Base-by-base conservation (phyloP, 1,140 invertebrate genomes). In the Nymphalis io region DNA sequence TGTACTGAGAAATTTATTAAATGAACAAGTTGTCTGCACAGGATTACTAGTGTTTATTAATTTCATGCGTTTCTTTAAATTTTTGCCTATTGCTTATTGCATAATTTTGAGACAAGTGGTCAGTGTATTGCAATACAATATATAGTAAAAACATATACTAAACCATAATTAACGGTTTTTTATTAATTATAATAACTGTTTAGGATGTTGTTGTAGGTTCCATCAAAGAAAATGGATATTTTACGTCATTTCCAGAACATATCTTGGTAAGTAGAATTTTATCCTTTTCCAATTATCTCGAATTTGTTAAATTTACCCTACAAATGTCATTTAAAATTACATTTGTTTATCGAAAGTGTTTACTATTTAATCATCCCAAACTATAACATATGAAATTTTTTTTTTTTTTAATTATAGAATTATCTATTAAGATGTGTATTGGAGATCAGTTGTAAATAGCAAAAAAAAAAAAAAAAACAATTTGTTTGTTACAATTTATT, bases 221-320 rank as follows among this genome's bases (percentile, higher is more conserved):
- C 27, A 18, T 68, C 59, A 55, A 39, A 16, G 55, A 64, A 62
- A 48, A 75, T 75, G 74, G 74, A 75, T 62, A 79, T 79, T 48
- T 63, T 79, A 39, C 76, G 76, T 18, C 76, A 79, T 60, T 79
- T 79, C 57, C 76, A 79, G 59, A 79, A 66, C 38, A 79, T 79
- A 61, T 65, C 75, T 33, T 73, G 73, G 73, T 78, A 68, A 76
- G 68, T 48, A 8, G 27, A 33, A 33, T 8, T 33, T 8, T 33
- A 33, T 33, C 27, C 27, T 33, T 33, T 33, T 57, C 12, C 23
- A 18, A 58, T 67, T 27, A 42, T 48, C 18, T 51, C 20, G 1
- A 60, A 16, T 5, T 18, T 48, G 15, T 18, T n/a, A 48, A 8
- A n/a, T n/a, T n/a, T n/a, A n/a, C 12, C 40, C 11, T 1, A 5